phyloP scores from a whole-genome alignment of 2,113 vertebrate species.

The Serinus canaria region DNA sequence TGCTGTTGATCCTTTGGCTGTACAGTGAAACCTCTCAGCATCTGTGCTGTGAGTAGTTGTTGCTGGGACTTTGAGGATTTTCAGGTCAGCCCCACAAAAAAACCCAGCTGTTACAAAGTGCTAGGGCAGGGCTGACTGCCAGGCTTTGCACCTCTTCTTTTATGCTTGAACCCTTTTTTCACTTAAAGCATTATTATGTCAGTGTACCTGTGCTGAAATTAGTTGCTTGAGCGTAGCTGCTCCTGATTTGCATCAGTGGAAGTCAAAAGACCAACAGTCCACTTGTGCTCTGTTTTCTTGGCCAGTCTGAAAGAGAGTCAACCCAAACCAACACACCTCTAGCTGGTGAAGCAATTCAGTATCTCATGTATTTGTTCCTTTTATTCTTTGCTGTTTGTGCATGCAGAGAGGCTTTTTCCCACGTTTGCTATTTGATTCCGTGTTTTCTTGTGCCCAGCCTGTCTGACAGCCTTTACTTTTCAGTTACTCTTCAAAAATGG shows the following conservation, averaged over 20 bases:
- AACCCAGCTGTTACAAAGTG: fast-evolving
- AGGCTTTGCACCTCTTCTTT: background rate
- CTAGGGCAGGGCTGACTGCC: background rate
- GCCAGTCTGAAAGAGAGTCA: background rate
- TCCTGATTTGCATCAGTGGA: background rate
- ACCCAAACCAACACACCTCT: background rate
- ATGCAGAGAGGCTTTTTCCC: background rate
- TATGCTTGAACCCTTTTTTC: background rate
- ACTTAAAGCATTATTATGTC: background rate
- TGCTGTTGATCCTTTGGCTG: background rate
- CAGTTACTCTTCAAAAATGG: background rate
- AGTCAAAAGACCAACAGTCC: background rate
- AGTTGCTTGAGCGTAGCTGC: background rate
- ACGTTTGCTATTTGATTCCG: background rate
- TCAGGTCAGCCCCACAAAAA: background rate
- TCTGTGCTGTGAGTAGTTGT: background rate
- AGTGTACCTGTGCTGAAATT: background rate
- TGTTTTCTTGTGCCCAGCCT: background rate
- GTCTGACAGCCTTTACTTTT: background rate
- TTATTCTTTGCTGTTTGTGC: background rate
- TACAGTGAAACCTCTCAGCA: background rate
- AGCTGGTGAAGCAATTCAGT: background rate
- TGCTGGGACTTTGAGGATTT: background rate
- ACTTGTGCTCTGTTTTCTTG: background rate
- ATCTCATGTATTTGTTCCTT: background rate